Conservation (phyloP, 2,797 vertebrate species). For the Fundulus diaphanus region DNA sequence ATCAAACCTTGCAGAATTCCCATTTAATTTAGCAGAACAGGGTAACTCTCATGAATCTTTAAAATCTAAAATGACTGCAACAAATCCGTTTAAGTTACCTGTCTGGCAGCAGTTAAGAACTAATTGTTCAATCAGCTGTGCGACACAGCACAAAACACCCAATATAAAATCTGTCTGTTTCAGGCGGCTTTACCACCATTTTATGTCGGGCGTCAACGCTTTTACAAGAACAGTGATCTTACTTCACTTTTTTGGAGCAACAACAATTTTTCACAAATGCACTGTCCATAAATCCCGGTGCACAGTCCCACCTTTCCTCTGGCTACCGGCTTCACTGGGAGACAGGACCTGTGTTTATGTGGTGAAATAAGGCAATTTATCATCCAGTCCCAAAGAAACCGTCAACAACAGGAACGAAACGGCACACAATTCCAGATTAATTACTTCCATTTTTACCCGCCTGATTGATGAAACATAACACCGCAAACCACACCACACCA, state of each 20-base stretch:
- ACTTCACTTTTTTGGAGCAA: constrained; percentile 48
- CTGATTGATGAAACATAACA: constrained; percentile 59
- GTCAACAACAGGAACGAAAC: constrained; percentile 61
- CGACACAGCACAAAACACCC: constrained; percentile 52
- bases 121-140: constrained; percentile 51
- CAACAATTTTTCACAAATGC: constrained; percentile 43
- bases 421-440: constrained; percentile 68
- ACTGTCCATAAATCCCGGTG: constrained; percentile 58
- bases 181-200: neutral
- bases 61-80: constrained; percentile 57
- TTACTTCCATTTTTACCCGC: constrained; percentile 55
- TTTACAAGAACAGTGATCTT: constrained; percentile 51
- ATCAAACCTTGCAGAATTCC: constrained; percentile 18
- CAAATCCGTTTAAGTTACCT: constrained; percentile 55
- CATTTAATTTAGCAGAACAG: constrained; percentile 33
- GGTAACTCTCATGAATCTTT: constrained; percentile 30
- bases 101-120: constrained; percentile 50
- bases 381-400: constrained; percentile 67
- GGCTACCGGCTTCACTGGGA: constrained; percentile 56
- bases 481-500: constrained; percentile 41
- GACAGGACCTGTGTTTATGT: constrained; percentile 72
- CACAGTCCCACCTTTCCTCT: constrained; percentile 39
- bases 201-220: constrained; percentile 13
- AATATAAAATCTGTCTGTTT: constrained; percentile 28
- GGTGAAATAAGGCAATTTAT: constrained; percentile 73